Conservation (phyloP, 2,113 vertebrate genomes). For the Ochotona princeps region DNA sequence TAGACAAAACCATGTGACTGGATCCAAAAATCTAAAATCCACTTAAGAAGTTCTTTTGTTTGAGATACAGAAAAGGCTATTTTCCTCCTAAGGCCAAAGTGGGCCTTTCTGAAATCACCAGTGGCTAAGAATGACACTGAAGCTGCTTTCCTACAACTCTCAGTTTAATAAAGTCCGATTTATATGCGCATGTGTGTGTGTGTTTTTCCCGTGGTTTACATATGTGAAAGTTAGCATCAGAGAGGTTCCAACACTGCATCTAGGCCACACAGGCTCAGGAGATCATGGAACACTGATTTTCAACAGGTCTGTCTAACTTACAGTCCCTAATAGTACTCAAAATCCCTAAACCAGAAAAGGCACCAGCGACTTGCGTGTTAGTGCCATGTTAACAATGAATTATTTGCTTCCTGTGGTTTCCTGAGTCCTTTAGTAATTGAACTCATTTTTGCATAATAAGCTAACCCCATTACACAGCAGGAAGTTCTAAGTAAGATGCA, state of each 20-base stretch:
- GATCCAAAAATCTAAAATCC: not conserved
- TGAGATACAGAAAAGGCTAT: not conserved
- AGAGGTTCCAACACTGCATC: constrained; percentile 6
- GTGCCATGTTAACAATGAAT: not conserved
- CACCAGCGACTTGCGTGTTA: not conserved
- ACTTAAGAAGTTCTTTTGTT: constrained; percentile 14
- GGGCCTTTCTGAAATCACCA: not conserved
- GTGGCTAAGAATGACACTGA: not conserved
- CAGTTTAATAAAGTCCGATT: not conserved
- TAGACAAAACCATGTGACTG: not conserved
- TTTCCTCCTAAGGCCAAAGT: not conserved
- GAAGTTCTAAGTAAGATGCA: not conserved
- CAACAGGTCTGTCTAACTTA: not conserved
- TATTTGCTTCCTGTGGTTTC: not conserved
- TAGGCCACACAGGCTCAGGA: not conserved
- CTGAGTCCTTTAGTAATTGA: not conserved
- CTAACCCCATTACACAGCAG: not conserved
- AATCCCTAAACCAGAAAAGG: not conserved
- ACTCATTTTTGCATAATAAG: constrained; percentile 27
- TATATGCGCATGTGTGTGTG: too few species aligned
- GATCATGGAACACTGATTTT: not conserved
- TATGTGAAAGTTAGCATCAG: not conserved
- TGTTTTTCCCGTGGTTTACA: not conserved
- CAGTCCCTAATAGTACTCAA: not conserved
- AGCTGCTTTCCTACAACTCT: not conserved